Evolutionary conservation across 2,888 invertebrate genomes (phyloP).

Genomic region (Habroteleia sp.): DNA sequence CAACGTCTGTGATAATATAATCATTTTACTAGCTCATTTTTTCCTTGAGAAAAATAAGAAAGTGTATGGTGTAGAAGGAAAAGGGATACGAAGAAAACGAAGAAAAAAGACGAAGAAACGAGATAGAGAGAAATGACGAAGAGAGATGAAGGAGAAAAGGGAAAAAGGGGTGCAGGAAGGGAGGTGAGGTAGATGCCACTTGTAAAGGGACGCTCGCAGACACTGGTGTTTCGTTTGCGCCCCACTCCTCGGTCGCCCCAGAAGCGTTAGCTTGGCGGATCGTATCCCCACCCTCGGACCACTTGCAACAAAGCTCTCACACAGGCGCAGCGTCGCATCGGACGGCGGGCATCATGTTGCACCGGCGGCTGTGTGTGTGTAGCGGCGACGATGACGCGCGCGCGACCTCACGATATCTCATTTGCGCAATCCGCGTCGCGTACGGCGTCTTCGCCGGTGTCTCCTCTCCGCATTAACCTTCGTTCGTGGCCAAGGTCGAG

Average conservation of each 20-base stretch:
- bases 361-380: slow-evolving; percentile 31
- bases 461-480: slow-evolving; percentile 60
- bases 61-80: too few relatives aligned
- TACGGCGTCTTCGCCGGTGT: slow-evolving; percentile 56
- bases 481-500: slow-evolving; percentile 65
- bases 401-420: slow-evolving; percentile 58
- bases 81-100: slow-evolving; percentile 5
- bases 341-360: slow-evolving; percentile 51
- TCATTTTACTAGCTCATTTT: too few relatives aligned
- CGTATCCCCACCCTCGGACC: slow-evolving; percentile 29
- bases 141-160: slow-evolving; percentile 1
- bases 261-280: slow-evolving; percentile 39
- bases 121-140: slow-evolving; percentile 45
- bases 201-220: slow-evolving; percentile 37
- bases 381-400: slow-evolving; percentile 34
- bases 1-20: too few relatives aligned
- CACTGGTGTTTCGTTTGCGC: slow-evolving; percentile 46
- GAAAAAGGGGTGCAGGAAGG: slow-evolving; percentile 12
- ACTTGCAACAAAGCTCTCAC: slow-evolving; percentile 54
- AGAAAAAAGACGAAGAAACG: slow-evolving; percentile 44
- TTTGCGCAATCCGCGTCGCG: slow-evolving; percentile 60
- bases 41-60: too few relatives aligned
- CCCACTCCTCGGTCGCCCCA: slow-evolving; percentile 22
- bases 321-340: slow-evolving; percentile 43
- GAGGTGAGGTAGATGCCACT: too few relatives aligned